Base-by-base conservation (phyloP, 2,888 invertebrate genomes). In the Sarcophaga variegata region DNA sequence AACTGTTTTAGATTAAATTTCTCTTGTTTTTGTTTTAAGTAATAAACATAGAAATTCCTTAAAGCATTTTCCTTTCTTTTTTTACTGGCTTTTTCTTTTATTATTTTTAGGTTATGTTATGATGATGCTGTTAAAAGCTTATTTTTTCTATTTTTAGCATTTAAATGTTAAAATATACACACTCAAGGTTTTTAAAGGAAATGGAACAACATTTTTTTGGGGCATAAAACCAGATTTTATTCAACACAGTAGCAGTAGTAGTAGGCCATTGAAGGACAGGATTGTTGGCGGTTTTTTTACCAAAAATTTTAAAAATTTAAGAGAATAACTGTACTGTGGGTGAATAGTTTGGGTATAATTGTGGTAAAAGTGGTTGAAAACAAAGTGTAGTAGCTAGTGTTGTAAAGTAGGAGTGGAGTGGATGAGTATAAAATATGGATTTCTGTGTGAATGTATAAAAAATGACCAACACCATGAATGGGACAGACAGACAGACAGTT, bases 391-490 rank as follows among this genome's bases (percentile, higher is more conserved):
- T 49, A 8, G 37, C 12, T 49, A 10, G 63, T 47, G 80, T 8
- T 10, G 20, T 71, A 66, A 14, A 27, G 4, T 17, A n/a, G 64
- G 66, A 47, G 14, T 5, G 10, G 27, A 25, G 47, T 63, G 27
- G 0, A 37, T 37, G 37, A 37, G 2, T 8, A 37, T 37, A 37
- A 37, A 37, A 37, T 37, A 10, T 37, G 8, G 8, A 37, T 37
- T 37, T 37, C 37, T 37, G 10, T 37, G 37, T 37, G 22, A 49
- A 59, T 77, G 25, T 77, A 14, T n/a, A 62, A 62, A 47, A 70
- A 66, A 47, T 54, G 59, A 80, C 80, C 80, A 80, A 66, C 59
- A 80, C 80, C 80, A 60, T 47, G 37, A 45, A 12, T 37, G n/a
- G 14, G 37, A 27, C 20, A 37, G 5, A 25, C 37, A 79, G 69